phyloP scores from a whole-genome alignment of 2,888 invertebrate genomes.

The Sinhomidia bicolor region DNA sequence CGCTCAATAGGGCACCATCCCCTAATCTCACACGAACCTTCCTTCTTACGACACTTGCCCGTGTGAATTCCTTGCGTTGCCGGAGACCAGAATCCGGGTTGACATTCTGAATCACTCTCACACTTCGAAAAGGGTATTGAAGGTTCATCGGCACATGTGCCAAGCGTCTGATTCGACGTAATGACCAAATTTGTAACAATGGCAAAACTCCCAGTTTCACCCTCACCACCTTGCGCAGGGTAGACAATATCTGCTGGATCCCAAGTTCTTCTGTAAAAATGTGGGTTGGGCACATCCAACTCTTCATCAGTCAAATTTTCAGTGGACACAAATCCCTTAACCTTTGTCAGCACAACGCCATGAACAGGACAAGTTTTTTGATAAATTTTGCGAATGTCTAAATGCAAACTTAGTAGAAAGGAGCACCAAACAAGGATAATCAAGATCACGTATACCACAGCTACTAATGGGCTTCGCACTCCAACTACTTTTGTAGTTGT shows the following conservation, averaged over 20 bases:
- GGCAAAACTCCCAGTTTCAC: slow-evolving; percentile 81
- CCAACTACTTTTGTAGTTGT: background rate
- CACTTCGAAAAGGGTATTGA: background rate
- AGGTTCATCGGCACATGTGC: slow-evolving; percentile 82
- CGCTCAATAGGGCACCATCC: slow-evolving; percentile 84
- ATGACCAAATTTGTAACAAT: slow-evolving; percentile 83
- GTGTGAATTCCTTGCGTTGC: slow-evolving; percentile 82
- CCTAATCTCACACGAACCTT: slow-evolving; percentile 81
- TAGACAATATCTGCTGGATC: slow-evolving; percentile 80
- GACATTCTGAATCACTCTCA: background rate
- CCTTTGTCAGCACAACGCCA: slow-evolving; percentile 82
- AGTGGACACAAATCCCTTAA: slow-evolving; percentile 83
- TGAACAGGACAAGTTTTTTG: slow-evolving; percentile 59
- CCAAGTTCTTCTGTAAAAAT: slow-evolving; percentile 80
- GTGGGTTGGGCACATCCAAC: slow-evolving; percentile 60
- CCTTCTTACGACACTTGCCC: slow-evolving; percentile 81
- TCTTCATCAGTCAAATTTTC: slow-evolving; percentile 76
- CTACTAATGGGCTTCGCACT: slow-evolving; percentile 20
- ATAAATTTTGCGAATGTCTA: slow-evolving; percentile 69
- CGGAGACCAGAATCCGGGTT: slow-evolving; percentile 9
- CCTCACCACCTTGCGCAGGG: slow-evolving; percentile 83
- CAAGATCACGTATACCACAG: background rate
- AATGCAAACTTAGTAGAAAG: slow-evolving; percentile 46
- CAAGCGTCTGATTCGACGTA: slow-evolving; percentile 82
- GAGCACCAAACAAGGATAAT: slow-evolving; percentile 39